phyloP scores from a whole-genome alignment of 2,888 invertebrate species.

The Vannuccia rotundouncinata region DNA sequence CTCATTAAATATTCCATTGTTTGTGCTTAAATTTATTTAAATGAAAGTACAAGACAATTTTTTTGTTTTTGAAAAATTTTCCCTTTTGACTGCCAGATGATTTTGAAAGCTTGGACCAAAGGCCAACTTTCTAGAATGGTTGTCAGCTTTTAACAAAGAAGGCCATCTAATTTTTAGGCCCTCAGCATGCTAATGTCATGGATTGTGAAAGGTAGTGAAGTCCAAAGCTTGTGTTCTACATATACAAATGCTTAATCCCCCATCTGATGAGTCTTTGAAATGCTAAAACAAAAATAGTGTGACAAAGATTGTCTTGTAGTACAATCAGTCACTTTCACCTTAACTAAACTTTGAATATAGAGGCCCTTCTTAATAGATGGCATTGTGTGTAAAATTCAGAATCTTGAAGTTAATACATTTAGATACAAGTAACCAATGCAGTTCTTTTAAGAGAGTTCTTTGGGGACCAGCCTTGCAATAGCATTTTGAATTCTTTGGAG shows the following conservation, averaged over 20 bases:
- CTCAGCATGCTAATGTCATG: too few relatives aligned
- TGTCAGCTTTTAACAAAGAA: slow-evolving; percentile 11
- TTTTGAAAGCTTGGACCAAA: not conserved
- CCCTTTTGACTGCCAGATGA: not conserved
- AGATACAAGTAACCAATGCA: slow-evolving; percentile 10
- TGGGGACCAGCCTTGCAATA: not conserved
- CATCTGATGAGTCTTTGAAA: not conserved
- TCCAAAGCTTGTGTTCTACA: not conserved
- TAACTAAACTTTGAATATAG: slow-evolving; percentile 9
- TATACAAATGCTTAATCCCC: not conserved
- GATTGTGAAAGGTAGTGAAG: not conserved
- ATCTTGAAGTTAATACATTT: slow-evolving; percentile 13
- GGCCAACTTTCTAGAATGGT: not conserved
- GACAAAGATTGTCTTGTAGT: slow-evolving; percentile 21
- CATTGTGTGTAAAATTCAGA: slow-evolving; percentile 16
- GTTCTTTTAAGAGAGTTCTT: not conserved
- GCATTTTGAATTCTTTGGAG: not conserved
- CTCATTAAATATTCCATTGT: slow-evolving; percentile 15
- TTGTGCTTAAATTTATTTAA: not conserved
- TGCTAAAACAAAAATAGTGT: not conserved
- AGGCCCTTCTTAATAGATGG: not conserved
- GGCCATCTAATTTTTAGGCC: slow-evolving; percentile 6
- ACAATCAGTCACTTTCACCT: slow-evolving; percentile 13
- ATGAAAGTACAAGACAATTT: not conserved
- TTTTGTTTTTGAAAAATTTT: not conserved